Conservation (phyloP, 2,888 invertebrate species). For the Oeneis ivallda region DNA sequence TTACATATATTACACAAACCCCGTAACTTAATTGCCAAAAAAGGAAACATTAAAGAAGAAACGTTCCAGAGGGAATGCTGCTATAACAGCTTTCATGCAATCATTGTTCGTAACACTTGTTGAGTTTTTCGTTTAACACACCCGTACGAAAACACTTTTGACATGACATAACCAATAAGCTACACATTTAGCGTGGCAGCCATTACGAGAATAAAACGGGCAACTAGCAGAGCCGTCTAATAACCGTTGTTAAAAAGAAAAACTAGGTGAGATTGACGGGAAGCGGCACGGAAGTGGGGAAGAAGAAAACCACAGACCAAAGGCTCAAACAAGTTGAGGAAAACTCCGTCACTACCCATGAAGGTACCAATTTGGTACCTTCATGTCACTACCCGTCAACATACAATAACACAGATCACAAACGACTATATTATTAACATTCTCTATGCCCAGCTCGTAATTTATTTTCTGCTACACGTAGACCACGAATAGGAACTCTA, state of each 20-base stretch:
- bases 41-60: constrained; percentile 80
- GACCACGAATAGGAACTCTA: too few relatives aligned
- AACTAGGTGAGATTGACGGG: constrained; percentile 73
- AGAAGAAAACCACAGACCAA: constrained; percentile 50
- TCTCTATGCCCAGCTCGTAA: too few relatives aligned
- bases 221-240: constrained; percentile 56
- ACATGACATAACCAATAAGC: constrained; percentile 77
- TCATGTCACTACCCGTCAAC: too few relatives aligned
- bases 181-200: constrained; percentile 78
- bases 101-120: constrained; percentile 71
- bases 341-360: too few relatives aligned
- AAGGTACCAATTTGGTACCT: too few relatives aligned
- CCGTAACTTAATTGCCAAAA: constrained; percentile 77
- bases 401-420: too few relatives aligned
- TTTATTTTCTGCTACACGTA: too few relatives aligned
- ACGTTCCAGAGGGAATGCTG: constrained; percentile 71
- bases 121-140: constrained; percentile 60
- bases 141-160: constrained; percentile 56
- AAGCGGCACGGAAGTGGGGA: constrained; percentile 67
- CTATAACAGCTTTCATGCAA: constrained; percentile 66
- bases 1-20: constrained; percentile 72
- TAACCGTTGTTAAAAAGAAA: constrained; percentile 71
- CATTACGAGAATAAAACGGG: constrained; percentile 76
- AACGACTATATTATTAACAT: too few relatives aligned
- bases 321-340: constrained; percentile 1